Conservation (phyloP, 92 coral and sea anemone genomes). For the Heteractis magnifica region DNA sequence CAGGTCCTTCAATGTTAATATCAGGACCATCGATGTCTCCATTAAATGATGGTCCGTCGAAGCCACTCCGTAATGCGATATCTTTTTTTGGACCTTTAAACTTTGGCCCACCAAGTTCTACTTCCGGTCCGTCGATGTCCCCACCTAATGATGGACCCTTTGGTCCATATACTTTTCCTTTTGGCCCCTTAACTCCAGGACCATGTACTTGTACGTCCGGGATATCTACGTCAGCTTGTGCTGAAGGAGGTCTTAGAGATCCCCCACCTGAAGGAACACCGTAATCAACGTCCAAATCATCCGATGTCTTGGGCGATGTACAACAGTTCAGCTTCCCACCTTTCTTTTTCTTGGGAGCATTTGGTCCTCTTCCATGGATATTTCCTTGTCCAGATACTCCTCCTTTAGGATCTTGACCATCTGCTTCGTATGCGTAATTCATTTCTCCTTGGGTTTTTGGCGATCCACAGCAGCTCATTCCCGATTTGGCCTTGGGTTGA, state of each 20-base stretch:
- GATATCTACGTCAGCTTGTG: slow-evolving; percentile 5
- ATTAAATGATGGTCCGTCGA: slow-evolving; percentile 3
- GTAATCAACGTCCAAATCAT: slow-evolving; percentile 16
- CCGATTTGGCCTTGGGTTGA: slow-evolving; percentile 22
- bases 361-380: slow-evolving; percentile 3
- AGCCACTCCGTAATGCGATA: slow-evolving; percentile 16
- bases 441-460: slow-evolving; percentile 37
- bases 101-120: slow-evolving; percentile 2
- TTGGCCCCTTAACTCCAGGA: slow-evolving; percentile 1
- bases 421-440: slow-evolving; percentile 33
- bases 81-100: slow-evolving; percentile 20
- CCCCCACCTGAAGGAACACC: slow-evolving; percentile 10
- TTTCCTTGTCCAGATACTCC: not conserved
- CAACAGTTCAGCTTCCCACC: slow-evolving; percentile 9
- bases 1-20: not conserved
- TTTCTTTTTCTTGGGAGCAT: not conserved
- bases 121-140: slow-evolving; percentile 22
- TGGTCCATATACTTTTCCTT: slow-evolving; percentile 5
- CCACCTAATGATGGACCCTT: slow-evolving; percentile 16
- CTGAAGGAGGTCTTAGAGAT: not conserved
- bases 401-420: slow-evolving; percentile 19
- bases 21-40: slow-evolving; percentile 36
- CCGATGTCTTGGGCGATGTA: slow-evolving; percentile 2
- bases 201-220: slow-evolving; percentile 22
- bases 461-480: slow-evolving; percentile 35